Conservation (phyloP, 2,888 invertebrate genomes). For the Disparrhopalites patrizii region DNA sequence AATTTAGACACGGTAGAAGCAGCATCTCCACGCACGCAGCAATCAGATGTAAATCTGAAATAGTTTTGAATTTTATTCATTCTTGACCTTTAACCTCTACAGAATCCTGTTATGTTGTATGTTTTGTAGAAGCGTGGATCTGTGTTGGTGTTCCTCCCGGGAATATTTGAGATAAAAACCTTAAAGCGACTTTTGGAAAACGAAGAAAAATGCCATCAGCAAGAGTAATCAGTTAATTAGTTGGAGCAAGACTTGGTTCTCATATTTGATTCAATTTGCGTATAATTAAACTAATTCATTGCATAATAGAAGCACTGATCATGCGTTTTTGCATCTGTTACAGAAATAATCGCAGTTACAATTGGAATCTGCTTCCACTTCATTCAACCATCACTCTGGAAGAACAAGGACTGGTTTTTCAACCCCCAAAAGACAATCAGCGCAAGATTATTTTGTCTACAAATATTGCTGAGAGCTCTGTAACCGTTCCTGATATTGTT, state of each 20-base stretch:
- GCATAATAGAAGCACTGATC: too few species aligned
- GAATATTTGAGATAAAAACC: constrained; percentile 62
- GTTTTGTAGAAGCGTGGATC: constrained; percentile 55
- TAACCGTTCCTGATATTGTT: constrained; percentile 81
- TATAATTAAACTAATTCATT: too few species aligned
- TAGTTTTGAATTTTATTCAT: too few species aligned
- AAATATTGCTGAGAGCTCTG: constrained; percentile 88
- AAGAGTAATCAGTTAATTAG: too few species aligned
- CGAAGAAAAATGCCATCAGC: constrained; percentile 20
- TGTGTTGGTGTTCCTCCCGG: constrained; percentile 85
- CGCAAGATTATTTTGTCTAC: constrained; percentile 85
- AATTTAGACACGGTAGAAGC: constrained; percentile 33
- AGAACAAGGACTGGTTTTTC: constrained; percentile 65
- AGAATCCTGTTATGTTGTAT: too few species aligned
- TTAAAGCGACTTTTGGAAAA: constrained; percentile 28
- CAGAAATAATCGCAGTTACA: constrained; percentile 17
- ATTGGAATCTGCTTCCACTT: constrained; percentile 52
- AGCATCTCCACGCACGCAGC: too few species aligned
- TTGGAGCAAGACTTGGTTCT: too few species aligned
- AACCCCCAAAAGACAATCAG: constrained; percentile 58
- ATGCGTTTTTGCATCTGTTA: too few species aligned
- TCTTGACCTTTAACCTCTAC: too few species aligned
- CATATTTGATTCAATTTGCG: too few species aligned
- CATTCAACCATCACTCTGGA: constrained; percentile 75
- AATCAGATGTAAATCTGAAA: too few species aligned